phyloP scores from a whole-genome alignment of 2,888 invertebrate species.

The Hydrotaea diabolus region DNA sequence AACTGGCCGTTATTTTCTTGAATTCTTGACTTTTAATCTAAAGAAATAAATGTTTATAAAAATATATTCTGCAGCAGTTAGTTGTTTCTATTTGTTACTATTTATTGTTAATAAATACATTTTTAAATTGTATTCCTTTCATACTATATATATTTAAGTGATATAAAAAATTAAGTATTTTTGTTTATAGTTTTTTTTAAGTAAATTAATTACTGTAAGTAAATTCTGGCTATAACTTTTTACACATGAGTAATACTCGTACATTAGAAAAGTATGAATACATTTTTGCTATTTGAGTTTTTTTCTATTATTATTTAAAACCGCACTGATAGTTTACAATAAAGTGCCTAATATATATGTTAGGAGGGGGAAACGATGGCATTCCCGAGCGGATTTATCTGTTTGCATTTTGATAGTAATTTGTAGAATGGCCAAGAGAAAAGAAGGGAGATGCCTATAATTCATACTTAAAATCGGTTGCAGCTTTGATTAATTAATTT shows the following conservation, averaged over 20 bases:
- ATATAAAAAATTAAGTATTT: neutral
- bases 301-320: neutral
- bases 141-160: neutral
- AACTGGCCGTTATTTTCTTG: neutral
- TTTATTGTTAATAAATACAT: neutral
- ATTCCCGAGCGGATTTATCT: no score
- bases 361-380: neutral
- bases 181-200: neutral
- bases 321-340: neutral
- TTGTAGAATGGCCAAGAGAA: no score
- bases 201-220: constrained; percentile 21
- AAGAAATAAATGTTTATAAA: constrained; percentile 4
- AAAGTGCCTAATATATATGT: neutral
- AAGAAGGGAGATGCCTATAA: no score
- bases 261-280: constrained; percentile 5
- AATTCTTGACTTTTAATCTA: neutral
- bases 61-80: neutral
- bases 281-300: constrained; percentile 9
- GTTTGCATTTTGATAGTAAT: no score
- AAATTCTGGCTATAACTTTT: constrained; percentile 29
- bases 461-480: no score
- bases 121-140: neutral
- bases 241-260: neutral
- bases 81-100: neutral
- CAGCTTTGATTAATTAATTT: no score